A percentile compares a stretch with the other conserved stretches of the same genome.
Conservation (phyloP, 2,113 vertebrate genomes). For the Cyanistes caeruleus region DNA sequence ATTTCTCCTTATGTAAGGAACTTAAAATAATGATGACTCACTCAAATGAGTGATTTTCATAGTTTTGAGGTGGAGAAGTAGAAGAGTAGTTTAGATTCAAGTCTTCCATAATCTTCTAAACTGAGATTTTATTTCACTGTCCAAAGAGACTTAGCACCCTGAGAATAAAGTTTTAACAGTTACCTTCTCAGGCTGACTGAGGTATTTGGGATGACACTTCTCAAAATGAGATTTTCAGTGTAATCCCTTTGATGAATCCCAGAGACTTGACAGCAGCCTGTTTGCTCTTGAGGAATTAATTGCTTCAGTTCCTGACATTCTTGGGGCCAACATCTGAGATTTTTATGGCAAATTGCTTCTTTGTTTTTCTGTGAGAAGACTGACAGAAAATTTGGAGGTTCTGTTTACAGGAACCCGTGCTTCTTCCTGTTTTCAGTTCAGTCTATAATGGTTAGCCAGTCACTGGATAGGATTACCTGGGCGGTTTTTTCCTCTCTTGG, state of each 20-base stretch:
- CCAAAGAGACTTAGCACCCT: conserved; percentile 5
- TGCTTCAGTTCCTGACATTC: not conserved
- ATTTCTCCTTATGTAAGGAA: not conserved
- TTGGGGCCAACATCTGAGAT: not conserved
- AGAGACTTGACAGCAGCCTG: not conserved
- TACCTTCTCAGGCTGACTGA: not conserved
- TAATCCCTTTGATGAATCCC: not conserved
- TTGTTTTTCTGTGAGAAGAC: conserved; percentile 8
- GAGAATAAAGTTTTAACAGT: not conserved
- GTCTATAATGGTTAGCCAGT: not conserved
- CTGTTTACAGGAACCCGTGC: not conserved
- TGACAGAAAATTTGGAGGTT: not conserved
- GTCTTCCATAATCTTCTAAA: conserved; percentile 4
- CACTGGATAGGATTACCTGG: conserved; percentile 34
- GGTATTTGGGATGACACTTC: not conserved
- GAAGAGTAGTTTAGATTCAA: conserved; percentile 9
- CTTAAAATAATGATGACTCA: not conserved
- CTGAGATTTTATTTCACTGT: conserved; percentile 1
- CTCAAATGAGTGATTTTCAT: not conserved
- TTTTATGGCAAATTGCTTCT: not conserved
- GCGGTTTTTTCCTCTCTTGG: not conserved
- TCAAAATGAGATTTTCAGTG: not conserved
- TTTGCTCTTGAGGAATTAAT: not conserved
- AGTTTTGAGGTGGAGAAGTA: not conserved
- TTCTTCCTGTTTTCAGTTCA: not conserved